phyloP scores from a whole-genome alignment of 2,113 vertebrate species.

The Pseudolaguvia tuberculata region DNA sequence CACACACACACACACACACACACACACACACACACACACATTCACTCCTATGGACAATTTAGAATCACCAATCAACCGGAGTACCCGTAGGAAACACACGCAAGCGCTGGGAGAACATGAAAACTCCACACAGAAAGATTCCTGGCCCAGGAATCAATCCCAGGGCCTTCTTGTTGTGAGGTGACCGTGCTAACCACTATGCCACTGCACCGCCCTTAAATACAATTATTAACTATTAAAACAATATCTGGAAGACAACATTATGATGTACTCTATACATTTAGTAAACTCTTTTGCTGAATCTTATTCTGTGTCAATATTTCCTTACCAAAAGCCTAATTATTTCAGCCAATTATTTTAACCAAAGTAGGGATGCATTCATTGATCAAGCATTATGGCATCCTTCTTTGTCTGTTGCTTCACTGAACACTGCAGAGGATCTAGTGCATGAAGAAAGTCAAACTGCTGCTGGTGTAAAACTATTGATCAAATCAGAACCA shows the following conservation, averaged over 20 bases:
- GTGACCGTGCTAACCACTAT: too few relatives aligned
- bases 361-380: conserved; percentile 15
- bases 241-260: conserved; percentile 5
- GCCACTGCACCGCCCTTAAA: too few relatives aligned
- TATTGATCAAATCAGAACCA: conserved; percentile 27
- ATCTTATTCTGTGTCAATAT: conserved; percentile 10
- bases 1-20: too few relatives aligned
- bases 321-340: neutral
- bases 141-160: too few relatives aligned
- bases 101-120: too few relatives aligned
- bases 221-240: neutral
- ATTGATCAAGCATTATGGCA: conserved; percentile 25
- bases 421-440: conserved; percentile 7
- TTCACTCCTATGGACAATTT: too few relatives aligned
- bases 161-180: too few relatives aligned
- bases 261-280: neutral
- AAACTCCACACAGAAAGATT: too few relatives aligned
- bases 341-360: neutral
- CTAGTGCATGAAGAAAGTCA: conserved; percentile 38
- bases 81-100: too few relatives aligned
- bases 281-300: neutral
- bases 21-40: too few relatives aligned
- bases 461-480: conserved; percentile 27
- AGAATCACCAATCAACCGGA: too few relatives aligned
- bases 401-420: conserved; percentile 34